phyloP scores from a whole-genome alignment of 37 sponge, comb jelly and placozoan species.

The Ephydatia muelleri region DNA sequence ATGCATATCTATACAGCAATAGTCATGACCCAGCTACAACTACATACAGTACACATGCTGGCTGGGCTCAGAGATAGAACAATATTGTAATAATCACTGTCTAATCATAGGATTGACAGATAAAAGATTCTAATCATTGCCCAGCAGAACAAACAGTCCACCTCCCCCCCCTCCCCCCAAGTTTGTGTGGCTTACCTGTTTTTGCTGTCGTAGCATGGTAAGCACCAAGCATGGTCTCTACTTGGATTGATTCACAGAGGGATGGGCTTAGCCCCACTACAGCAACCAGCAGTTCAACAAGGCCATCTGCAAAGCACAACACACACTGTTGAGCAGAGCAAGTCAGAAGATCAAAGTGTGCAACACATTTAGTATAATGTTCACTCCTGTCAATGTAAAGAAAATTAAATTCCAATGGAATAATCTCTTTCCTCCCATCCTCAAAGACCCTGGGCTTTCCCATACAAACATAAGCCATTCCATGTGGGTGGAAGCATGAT shows the following conservation, averaged over 20 bases:
- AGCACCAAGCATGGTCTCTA: conserved; percentile 48
- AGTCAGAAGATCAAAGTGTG: no score
- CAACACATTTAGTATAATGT: no score
- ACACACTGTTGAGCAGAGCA: no score
- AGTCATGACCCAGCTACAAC: background rate
- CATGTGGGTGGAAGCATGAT: no score
- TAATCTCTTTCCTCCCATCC: no score
- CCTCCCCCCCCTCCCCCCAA: no score
- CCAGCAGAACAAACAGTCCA: no score
- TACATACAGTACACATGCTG: background rate
- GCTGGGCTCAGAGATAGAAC: background rate
- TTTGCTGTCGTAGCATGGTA: conserved; percentile 47
- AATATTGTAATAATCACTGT: background rate
- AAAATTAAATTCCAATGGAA: no score
- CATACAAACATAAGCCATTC: no score
- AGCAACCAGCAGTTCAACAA: conserved; percentile 56
- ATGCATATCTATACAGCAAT: no score
- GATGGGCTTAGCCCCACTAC: conserved; percentile 12
- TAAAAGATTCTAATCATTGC: conserved; percentile 1
- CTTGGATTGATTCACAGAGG: conserved; percentile 12
- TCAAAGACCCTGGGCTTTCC: no score
- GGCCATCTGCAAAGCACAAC: conserved; percentile 22
- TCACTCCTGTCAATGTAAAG: no score
- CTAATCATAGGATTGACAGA: background rate
- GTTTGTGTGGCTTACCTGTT: conserved; percentile 44